A percentile compares a stretch with the other conserved stretches of the same genome.
Conservation (phyloP, 2,113 vertebrate species). For the Scalopus aquaticus region DNA sequence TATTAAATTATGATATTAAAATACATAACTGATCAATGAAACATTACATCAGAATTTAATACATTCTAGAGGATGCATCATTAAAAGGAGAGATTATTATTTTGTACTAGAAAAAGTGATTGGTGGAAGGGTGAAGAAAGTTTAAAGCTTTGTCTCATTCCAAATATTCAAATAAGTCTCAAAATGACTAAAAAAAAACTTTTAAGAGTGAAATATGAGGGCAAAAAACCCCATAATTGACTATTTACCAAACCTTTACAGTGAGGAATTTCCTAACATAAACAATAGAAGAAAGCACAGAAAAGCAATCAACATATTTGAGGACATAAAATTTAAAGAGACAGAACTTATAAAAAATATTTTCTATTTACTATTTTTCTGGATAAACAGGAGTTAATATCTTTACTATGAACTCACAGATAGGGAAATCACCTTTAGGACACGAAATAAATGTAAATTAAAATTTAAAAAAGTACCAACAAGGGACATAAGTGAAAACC, state of each 20-base stretch:
- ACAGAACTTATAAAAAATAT: not conserved
- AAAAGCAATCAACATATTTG: not conserved
- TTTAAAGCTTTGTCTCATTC: not conserved
- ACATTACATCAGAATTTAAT: not conserved
- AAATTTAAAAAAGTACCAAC: not conserved
- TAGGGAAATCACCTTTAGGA: not conserved
- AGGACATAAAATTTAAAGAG: not conserved
- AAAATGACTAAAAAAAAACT: not conserved
- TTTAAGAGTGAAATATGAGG: not conserved
- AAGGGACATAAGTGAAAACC: not conserved
- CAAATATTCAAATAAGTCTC: not conserved
- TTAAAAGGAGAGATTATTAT: not conserved
- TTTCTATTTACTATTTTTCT: not conserved
- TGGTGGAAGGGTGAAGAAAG: not conserved
- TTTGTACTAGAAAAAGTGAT: not conserved
- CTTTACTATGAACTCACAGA: not conserved
- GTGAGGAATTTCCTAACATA: not conserved
- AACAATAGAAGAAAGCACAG: not conserved
- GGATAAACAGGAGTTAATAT: not conserved
- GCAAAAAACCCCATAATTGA: not conserved
- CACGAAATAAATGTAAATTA: not conserved
- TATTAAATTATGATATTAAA: not conserved
- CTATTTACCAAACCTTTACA: not conserved
- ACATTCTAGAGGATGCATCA: not conserved
- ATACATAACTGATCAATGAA: not conserved